phyloP scores from a whole-genome alignment of 2,113 vertebrate genomes.

The Gracilinanus agilis region DNA sequence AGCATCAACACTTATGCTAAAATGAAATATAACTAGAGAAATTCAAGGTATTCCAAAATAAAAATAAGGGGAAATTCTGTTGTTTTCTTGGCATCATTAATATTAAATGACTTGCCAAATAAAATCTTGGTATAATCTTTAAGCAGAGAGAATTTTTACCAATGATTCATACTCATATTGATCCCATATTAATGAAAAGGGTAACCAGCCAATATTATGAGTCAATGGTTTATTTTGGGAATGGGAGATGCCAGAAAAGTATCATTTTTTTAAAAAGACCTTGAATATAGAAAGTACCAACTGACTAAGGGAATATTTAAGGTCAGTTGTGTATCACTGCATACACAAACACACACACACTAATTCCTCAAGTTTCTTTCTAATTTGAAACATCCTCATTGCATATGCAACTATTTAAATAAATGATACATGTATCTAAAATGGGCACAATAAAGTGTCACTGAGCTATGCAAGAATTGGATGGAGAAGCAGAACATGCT shows the following conservation, averaged over 20 bases:
- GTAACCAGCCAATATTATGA: slow-evolving; percentile 2
- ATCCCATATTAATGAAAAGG: slow-evolving; percentile 2
- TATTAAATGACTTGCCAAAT: slow-evolving; percentile 32
- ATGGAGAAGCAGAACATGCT: too few relatives aligned
- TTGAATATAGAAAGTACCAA: too few relatives aligned
- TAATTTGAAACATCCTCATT: too few relatives aligned
- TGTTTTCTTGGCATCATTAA: slow-evolving; percentile 23
- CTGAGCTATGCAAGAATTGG: too few relatives aligned
- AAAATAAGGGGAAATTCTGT: neutral
- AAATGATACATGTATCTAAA: too few relatives aligned
- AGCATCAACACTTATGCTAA: slow-evolving; percentile 15
- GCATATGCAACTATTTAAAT: too few relatives aligned
- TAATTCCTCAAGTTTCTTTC: too few relatives aligned
- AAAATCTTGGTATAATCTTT: slow-evolving; percentile 13
- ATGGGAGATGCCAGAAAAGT: neutral
- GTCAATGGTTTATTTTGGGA: slow-evolving; percentile 3
- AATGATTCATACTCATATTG: neutral
- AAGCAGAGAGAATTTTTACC: slow-evolving; percentile 2
- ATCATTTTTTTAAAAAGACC: neutral
- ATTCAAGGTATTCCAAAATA: neutral
- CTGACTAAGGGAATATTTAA: neutral
- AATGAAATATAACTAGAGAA: slow-evolving; percentile 40
- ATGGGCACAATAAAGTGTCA: too few relatives aligned
- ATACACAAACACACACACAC: too few relatives aligned
- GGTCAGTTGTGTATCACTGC: too few relatives aligned